Evolutionary conservation across 2,888 invertebrate genomes (phyloP).

Genomic region (Diarsia dahlii): DNA sequence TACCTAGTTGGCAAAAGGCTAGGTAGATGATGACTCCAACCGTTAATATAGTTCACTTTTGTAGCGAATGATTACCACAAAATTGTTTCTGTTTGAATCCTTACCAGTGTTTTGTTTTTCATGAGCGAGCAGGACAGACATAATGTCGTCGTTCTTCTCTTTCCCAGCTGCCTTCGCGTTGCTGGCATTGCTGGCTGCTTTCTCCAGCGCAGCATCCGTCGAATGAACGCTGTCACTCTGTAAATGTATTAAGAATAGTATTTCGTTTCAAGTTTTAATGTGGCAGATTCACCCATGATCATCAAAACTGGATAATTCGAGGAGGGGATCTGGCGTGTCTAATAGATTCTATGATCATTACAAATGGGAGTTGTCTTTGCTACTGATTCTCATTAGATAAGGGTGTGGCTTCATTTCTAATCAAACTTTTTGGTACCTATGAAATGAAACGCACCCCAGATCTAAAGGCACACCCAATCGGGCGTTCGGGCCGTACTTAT

Average conservation of each 20-base stretch:
- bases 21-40: no score
- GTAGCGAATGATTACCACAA: not conserved
- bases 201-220: constrained; percentile 90
- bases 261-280: not conserved
- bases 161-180: constrained; percentile 82
- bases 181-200: constrained; percentile 89
- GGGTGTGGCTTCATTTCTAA: not conserved
- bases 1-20: no score
- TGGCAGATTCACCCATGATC: not conserved
- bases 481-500: not conserved
- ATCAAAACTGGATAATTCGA: not conserved
- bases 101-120: constrained; percentile 93
- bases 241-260: constrained; percentile 45
- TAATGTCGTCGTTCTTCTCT: constrained; percentile 96
- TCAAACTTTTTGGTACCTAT: not conserved
- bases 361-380: not conserved
- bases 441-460: not conserved
- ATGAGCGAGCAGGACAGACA: constrained; percentile 97
- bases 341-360: not conserved
- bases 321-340: not conserved
- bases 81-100: not conserved
- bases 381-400: not conserved
- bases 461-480: not conserved
- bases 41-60: not conserved
- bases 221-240: constrained; percentile 87